phyloP scores from a whole-genome alignment of 2,888 invertebrate species.

The Metalampra italica region DNA sequence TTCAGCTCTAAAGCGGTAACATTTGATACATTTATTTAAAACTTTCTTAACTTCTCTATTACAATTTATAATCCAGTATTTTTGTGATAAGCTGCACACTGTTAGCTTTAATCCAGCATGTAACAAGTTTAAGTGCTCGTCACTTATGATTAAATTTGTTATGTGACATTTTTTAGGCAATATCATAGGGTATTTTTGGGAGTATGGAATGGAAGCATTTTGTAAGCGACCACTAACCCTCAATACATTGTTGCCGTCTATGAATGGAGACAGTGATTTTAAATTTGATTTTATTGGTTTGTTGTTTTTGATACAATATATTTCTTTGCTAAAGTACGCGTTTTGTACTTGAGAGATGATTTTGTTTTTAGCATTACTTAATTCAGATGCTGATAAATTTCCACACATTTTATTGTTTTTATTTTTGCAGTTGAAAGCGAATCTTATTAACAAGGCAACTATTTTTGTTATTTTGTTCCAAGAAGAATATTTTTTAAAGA shows the following conservation, averaged over 20 bases:
- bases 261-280: background rate
- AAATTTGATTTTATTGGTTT: background rate
- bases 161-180: constrained; percentile 9
- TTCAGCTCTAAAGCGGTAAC: background rate
- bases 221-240: background rate
- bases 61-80: constrained; percentile 6
- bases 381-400: too few species aligned
- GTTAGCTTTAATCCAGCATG: constrained; percentile 8
- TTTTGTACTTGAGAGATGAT: too few species aligned
- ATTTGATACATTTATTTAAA: constrained; percentile 2
- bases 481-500: too few species aligned
- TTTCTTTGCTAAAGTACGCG: too few species aligned
- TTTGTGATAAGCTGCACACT: constrained; percentile 4
- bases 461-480: too few species aligned
- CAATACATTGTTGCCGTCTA: background rate
- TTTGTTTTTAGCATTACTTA: too few species aligned
- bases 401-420: too few species aligned
- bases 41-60: constrained; percentile 9
- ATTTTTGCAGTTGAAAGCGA: too few species aligned
- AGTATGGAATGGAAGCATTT: background rate
- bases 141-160: constrained; percentile 6
- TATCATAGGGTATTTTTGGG: constrained; percentile 6
- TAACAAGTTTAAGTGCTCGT: constrained; percentile 8
- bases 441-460: too few species aligned
- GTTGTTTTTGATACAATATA: background rate